phyloP scores from a whole-genome alignment of 2,888 invertebrate species.

The Drosophila pullipes region DNA sequence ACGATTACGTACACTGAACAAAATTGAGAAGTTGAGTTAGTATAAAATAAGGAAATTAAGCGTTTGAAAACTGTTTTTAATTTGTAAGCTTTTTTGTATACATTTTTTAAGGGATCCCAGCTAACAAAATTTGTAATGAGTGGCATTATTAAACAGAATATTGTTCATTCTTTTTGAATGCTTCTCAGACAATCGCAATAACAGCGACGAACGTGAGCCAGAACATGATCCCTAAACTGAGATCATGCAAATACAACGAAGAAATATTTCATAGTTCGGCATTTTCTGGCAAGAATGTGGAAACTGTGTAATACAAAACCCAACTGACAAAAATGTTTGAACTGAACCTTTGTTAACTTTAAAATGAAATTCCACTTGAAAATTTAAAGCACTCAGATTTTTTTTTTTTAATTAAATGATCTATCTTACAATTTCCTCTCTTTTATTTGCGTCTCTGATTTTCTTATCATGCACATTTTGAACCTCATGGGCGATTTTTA shows the following conservation, averaged over 20 bases:
- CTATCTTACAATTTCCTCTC: neutral
- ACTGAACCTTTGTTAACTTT: no score
- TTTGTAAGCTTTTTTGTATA: neutral
- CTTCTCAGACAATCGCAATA: neutral
- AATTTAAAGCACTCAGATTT: no score
- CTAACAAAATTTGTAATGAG: neutral
- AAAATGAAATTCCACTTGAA: no score
- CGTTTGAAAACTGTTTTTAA: neutral
- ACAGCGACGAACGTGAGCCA: neutral
- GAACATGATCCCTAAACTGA: neutral
- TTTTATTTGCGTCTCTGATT: neutral
- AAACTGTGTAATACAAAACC: neutral
- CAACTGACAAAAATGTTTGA: neutral
- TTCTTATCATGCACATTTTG: neutral
- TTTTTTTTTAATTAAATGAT: no score
- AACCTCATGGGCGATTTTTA: neutral
- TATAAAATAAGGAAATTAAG: neutral
- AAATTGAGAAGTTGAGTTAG: neutral
- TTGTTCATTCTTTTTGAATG: neutral
- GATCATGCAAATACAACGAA: neutral
- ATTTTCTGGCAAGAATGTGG: neutral
- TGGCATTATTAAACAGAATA: neutral
- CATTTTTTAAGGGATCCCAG: neutral
- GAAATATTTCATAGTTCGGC: neutral
- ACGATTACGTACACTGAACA: no score